Evolutionary conservation across 2,113 vertebrate species (phyloP).

Genomic region (Spheniscus mendiculus): DNA sequence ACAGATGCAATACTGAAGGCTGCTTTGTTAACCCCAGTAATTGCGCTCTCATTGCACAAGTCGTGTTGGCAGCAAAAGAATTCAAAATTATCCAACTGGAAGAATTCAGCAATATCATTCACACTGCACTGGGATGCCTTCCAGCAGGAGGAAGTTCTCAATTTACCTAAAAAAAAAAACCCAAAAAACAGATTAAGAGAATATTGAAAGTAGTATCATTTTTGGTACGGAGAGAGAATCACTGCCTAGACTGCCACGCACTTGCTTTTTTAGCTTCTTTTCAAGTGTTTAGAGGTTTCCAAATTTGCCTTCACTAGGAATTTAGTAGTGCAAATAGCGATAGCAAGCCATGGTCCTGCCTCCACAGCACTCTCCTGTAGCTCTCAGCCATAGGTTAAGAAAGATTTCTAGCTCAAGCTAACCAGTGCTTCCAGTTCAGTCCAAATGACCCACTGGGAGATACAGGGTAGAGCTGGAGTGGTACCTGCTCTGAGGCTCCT

Average conservation of each 20-base stretch:
- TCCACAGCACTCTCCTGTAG: not conserved
- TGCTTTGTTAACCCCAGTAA: slow-evolving; percentile 16
- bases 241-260: not conserved
- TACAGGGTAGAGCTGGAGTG: not conserved
- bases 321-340: rapidly evolving
- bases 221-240: not conserved
- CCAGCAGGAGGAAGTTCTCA: slow-evolving; percentile 65
- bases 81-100: slow-evolving; percentile 47
- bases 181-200: not conserved
- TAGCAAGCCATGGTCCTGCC: not conserved
- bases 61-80: slow-evolving; percentile 54
- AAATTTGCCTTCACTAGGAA: not conserved
- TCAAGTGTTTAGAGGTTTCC: not conserved
- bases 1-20: slow-evolving; percentile 16
- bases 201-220: not conserved
- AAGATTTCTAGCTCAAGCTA: not conserved
- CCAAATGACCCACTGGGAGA: not conserved
- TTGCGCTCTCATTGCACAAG: slow-evolving; percentile 23
- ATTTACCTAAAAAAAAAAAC: not conserved
- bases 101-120: slow-evolving; percentile 40
- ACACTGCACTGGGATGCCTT: not conserved
- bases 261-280: not conserved
- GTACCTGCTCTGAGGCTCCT: not conserved
- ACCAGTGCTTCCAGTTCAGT: not conserved
- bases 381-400: not conserved